Evolutionary conservation across 2,888 invertebrate genomes (phyloP), one percentile per base, ranked within the genome.

Genomic region (Notocelia uddmanniana): DNA sequence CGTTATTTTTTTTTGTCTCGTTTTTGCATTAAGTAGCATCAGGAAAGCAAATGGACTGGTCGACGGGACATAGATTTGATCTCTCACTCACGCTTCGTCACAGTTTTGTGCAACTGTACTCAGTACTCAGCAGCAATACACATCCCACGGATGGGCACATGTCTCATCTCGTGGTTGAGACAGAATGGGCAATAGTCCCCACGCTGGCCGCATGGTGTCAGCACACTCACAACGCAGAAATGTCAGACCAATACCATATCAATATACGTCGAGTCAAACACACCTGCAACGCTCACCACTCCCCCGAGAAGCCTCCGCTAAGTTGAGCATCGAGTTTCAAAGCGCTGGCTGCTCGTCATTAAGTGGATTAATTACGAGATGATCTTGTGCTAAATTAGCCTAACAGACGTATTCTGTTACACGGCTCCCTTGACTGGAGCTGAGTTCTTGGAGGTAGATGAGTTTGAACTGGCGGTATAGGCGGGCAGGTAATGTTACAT

Each of bases 321-420:
- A 83, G 81, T 77, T 77, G 77, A 76, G 81, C 80, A 80, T 90
- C 85, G 77, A 83, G 88, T 90, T 90, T 85, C 90, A 89, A 90
- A 90, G 89, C 84, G 73, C 68, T 58, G 76, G 79, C 77, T 79
- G 81, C 80, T 86, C 83, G 79, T 81, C 79, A 84, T n/a, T 90
- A 91, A 91, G 91, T 92, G 92, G 90, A 89, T 91, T 91, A 91
- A 92, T 92, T 91, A 90, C 88, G 81, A 82, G 88, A 89, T 90
- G 89, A 91, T 91, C 88, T 89, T 86, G 85, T 80, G 83, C 85
- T 87, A 89, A 90, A 90, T 90, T 89, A 91, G 86, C 83, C 82
- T 88, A 87, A 87, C 88, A 89, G 81, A 83, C 83, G 83, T 89
- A 87, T 91, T 78, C 78, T 77, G 76, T 85, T 85, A 83, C 84